Evolutionary conservation across 1,140 invertebrate genomes (phyloP).

Genomic region (Solen grandis): DNA sequence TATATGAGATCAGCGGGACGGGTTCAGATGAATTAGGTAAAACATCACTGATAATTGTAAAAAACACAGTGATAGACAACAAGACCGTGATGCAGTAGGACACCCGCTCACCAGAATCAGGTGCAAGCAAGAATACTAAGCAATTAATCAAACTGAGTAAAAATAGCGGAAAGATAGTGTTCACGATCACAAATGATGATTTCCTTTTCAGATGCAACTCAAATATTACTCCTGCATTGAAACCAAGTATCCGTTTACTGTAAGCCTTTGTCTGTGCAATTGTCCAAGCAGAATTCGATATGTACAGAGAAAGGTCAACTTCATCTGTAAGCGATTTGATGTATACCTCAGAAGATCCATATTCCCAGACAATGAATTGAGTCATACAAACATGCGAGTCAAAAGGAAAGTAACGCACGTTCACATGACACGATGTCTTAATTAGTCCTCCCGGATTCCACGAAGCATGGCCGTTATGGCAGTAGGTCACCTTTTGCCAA

Average conservation of each 20-base stretch:
- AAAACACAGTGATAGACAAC: conserved; percentile 83
- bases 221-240: background rate
- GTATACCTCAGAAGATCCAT: background rate
- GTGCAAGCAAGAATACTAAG: conserved; percentile 83
- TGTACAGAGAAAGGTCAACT: background rate
- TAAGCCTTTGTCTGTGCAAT: background rate
- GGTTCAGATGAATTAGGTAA: conserved; percentile 83
- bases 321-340: too few relatives aligned
- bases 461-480: background rate
- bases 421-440: background rate
- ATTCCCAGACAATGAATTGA: background rate
- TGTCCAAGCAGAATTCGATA: background rate
- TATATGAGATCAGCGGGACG: conserved; percentile 64
- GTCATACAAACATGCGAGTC: background rate
- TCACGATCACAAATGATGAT: conserved; percentile 81
- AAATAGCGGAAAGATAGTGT: conserved; percentile 83
- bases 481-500: background rate
- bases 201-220: conserved; percentile 6
- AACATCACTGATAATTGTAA: conserved; percentile 83
- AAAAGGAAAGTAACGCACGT: conserved; percentile 10
- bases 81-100: conserved; percentile 83
- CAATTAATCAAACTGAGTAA: conserved; percentile 83
- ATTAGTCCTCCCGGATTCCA: conserved; percentile 17
- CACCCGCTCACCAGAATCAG: conserved; percentile 84
- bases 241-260: background rate